A percentile compares a stretch with the other conserved stretches of the same genome.
Conservation (phyloP, 2,888 invertebrate species). For the Schizotus pectinicornis region DNA sequence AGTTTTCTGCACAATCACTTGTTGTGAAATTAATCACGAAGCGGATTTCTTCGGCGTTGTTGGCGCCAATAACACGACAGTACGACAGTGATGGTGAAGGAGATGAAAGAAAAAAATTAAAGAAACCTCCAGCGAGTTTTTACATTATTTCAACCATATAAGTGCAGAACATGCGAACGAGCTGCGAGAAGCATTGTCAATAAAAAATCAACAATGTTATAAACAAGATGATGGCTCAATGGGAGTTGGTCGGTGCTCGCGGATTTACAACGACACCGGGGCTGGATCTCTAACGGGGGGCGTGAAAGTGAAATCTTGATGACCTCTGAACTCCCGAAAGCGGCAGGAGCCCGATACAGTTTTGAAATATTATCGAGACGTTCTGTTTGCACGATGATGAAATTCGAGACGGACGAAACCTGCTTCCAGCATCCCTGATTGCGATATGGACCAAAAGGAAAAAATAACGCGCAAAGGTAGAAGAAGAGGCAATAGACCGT, state of each 20-base stretch:
- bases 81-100: slow-evolving; percentile 9
- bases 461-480: too few species aligned
- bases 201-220: slow-evolving; percentile 33
- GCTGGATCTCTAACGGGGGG: slow-evolving; percentile 2
- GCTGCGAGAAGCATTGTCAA: slow-evolving; percentile 20
- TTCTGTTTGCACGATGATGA: too few species aligned
- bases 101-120: slow-evolving; percentile 11
- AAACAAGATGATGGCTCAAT: slow-evolving; percentile 35
- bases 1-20: too few species aligned
- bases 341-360: too few species aligned
- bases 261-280: slow-evolving; percentile 23
- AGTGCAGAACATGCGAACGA: slow-evolving; percentile 23
- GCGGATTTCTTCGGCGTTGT: slow-evolving; percentile 20
- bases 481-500: too few species aligned
- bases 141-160: slow-evolving; percentile 29
- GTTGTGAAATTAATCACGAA: slow-evolving; percentile 16
- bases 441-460: too few species aligned
- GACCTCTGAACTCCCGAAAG: slow-evolving; percentile 16
- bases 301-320: slow-evolving; percentile 23
- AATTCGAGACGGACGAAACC: too few species aligned
- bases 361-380: too few species aligned
- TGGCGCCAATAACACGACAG: slow-evolving; percentile 7
- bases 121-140: slow-evolving; percentile 26
- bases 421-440: too few species aligned
- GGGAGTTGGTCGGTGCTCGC: slow-evolving; percentile 26